Evolutionary conservation across 1,140 invertebrate genomes (phyloP).

Genomic region (Spodoptera frugiperda): DNA sequence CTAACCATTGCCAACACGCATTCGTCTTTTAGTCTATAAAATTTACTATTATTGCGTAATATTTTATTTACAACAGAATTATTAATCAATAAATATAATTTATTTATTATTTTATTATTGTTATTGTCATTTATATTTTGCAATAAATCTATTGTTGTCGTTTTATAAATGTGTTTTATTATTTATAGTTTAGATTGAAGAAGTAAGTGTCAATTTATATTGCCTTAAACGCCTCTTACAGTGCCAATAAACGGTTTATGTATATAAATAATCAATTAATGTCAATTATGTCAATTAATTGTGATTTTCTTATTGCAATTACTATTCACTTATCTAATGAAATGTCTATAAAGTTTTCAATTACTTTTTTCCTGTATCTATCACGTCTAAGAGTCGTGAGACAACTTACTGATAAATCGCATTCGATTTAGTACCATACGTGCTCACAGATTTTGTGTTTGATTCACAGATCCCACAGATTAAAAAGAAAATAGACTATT

Average conservation of each 20-base stretch:
- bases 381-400: no score
- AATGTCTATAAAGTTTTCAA: neutral
- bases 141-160: conserved; percentile 11
- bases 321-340: neutral
- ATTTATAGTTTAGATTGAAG: neutral
- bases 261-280: conserved; percentile 23
- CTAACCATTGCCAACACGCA: conserved; percentile 13
- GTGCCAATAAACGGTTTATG: conserved; percentile 17
- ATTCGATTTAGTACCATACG: no score
- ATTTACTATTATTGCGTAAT: neutral
- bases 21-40: conserved; percentile 14
- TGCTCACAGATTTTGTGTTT: no score
- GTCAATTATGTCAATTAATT: conserved; percentile 2
- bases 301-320: neutral
- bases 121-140: conserved; percentile 8
- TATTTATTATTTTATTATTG: conserved; percentile 17
- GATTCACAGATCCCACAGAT: no score
- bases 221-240: neutral
- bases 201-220: conserved; percentile 3
- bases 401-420: no score
- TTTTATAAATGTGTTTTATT: conserved; percentile 11
- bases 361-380: neutral
- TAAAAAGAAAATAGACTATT: no score
- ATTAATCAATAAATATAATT: conserved; percentile 5
- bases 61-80: conserved; percentile 12